Conservation (phyloP, 2,888 invertebrate genomes). For the Xestia rhomboidea region DNA sequence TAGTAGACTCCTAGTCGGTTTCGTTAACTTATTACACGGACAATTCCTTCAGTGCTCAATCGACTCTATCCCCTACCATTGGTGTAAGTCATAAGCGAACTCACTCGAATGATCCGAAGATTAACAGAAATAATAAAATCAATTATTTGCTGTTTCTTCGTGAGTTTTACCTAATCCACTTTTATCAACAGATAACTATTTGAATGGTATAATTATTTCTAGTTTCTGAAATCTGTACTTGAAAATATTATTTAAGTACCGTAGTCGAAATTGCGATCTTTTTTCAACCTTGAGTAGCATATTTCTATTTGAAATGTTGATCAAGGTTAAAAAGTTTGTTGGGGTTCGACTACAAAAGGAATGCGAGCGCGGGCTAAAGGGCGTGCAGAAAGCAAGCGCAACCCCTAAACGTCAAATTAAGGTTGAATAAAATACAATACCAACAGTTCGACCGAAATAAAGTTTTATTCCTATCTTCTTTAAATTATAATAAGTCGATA, state of each 20-base stretch:
- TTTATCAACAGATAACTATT: not conserved
- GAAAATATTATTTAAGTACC: not conserved
- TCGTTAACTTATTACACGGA: conserved; percentile 68
- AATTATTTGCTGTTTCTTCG: not conserved
- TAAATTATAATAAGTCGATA: not conserved
- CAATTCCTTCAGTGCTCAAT: conserved; percentile 65
- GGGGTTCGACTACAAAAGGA: conserved; percentile 33
- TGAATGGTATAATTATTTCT: not conserved
- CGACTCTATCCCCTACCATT: conserved; percentile 58
- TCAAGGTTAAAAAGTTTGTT: conserved; percentile 30
- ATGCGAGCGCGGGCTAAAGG: conserved; percentile 7
- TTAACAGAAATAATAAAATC: not conserved
- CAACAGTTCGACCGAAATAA: not conserved
- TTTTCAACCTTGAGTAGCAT: not conserved
- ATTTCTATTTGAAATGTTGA: conserved; percentile 7
- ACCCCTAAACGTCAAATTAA: conserved; percentile 28
- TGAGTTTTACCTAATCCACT: not conserved
- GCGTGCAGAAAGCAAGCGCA: conserved; percentile 17
- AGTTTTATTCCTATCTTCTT: not conserved
- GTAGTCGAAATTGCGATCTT: not conserved
- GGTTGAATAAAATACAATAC: conserved; percentile 19
- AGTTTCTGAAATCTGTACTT: not conserved
- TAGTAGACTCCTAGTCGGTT: conserved; percentile 48
- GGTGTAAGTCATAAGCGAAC: not conserved
- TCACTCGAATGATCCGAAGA: not conserved